Evolutionary conservation across 2,888 invertebrate genomes (phyloP), one percentile per base, ranked within the genome.

Genomic region (Spatulosminthurus flaviceps): DNA sequence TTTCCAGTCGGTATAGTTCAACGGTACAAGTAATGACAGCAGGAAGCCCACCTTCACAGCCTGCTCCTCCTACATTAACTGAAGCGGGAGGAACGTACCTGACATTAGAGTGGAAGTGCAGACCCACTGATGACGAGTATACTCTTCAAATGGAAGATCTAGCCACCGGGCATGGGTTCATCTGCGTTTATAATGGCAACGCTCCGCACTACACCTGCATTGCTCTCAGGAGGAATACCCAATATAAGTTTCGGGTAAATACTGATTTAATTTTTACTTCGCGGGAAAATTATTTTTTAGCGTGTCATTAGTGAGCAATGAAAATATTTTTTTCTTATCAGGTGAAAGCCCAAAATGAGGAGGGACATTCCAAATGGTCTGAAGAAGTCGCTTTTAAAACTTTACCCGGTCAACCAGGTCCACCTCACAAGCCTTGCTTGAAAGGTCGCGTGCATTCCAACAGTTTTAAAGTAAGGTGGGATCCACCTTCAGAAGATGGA

Each of bases 391-490:
- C 90, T 78, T 95, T 92, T 88, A 90, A 91, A 83, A 97, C 97
- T 13, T 88, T 91, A 79, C 93, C 96, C 4, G 95, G 94, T 86
- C 89, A 92, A 80, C 96, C 96, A 1, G 90, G 91, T 0, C 90
- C 93, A 76, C 96, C 96, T 28, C 90, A 92, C 11, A 92, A 93
- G 84, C 95, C 94, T 1, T 88, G 90, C 82, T 90, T 94, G 22
- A 95, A 95, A 87, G 95, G 95, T 74, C 92, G 93, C 87, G 91
- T 94, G 66, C 93, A 94, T 88, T 92, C 95, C 78, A 92, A 93
- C 84, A 91, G 92, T 82, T 94, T 95, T 87, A 92, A 92, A 84
- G 90, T 95, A 82, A 91, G 92, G 86, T 96, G 96, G 96, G 94
- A 94, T 81, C 91, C 93, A 67, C 94, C 95, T 0, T 86, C 88